phyloP scores from a whole-genome alignment of 1,140 invertebrate species.

The Drosophila miranda region DNA sequence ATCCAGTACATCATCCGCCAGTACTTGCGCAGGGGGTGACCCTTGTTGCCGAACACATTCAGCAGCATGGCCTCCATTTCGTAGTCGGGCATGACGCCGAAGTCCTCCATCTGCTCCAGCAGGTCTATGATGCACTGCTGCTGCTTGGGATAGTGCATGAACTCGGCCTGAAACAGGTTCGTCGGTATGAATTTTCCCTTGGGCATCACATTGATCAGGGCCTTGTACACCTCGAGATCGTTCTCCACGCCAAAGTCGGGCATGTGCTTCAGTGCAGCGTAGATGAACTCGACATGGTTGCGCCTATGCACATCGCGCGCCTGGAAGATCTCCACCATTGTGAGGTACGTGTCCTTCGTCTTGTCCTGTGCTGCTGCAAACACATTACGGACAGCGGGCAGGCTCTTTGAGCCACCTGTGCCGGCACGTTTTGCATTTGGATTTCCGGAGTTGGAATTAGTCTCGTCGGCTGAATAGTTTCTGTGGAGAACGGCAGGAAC shows the following conservation, averaged over 20 bases:
- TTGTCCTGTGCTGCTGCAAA: slow-evolving; percentile 83
- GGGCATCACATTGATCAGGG: slow-evolving; percentile 94
- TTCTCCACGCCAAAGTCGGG: slow-evolving; percentile 94
- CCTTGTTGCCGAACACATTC: slow-evolving; percentile 92
- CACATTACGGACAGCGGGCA: slow-evolving; percentile 65
- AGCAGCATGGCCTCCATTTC: slow-evolving; percentile 92
- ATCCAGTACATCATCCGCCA: slow-evolving; percentile 99
- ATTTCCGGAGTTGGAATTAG: slow-evolving; percentile 3
- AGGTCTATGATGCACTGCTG: slow-evolving; percentile 95
- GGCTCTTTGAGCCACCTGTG: slow-evolving; percentile 30
- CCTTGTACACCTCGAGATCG: slow-evolving; percentile 96
- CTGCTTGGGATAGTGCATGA: slow-evolving; percentile 96
- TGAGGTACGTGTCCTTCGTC: slow-evolving; percentile 88
- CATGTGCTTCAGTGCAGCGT: slow-evolving; percentile 93
- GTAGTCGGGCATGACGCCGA: slow-evolving; percentile 93
- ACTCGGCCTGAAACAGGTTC: slow-evolving; percentile 92
- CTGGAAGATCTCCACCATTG: slow-evolving; percentile 89
- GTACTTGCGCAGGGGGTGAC: slow-evolving; percentile 91
- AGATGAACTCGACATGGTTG: slow-evolving; percentile 97
- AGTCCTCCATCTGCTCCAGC: slow-evolving; percentile 83
- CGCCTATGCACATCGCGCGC: slow-evolving; percentile 85
- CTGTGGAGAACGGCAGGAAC: slow-evolving; percentile 17
- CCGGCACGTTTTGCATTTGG: slow-evolving; percentile 20
- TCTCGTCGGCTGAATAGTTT: slow-evolving; percentile 29
- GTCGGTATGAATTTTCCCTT: slow-evolving; percentile 93